Evolutionary conservation across 1,140 invertebrate genomes (phyloP).

Genomic region (Zeugodacus cucurbitae): DNA sequence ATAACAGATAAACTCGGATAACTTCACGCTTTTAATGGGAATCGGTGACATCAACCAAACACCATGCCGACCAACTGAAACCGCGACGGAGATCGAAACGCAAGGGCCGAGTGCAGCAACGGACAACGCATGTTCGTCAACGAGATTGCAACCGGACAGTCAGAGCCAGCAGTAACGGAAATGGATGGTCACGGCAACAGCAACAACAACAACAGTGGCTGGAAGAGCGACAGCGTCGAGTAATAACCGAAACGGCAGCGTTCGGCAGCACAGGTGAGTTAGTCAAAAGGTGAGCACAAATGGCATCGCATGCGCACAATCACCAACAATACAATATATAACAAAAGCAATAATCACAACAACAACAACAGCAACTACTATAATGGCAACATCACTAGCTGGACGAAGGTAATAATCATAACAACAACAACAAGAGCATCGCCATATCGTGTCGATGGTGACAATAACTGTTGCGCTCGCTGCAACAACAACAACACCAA

Average conservation of each 20-base stretch:
- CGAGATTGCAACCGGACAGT: not conserved
- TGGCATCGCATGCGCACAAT: slow-evolving; percentile 62
- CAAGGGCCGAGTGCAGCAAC: slow-evolving; percentile 32
- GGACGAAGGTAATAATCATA: not conserved
- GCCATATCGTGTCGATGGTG: not conserved
- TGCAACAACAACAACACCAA: not conserved
- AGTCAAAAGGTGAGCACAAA: slow-evolving; percentile 48
- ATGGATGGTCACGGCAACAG: not conserved
- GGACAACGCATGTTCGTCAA: not conserved
- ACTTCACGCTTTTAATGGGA: slow-evolving; percentile 66
- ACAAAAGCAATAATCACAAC: slow-evolving; percentile 20
- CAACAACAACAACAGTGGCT: not conserved
- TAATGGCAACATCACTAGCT: not conserved
- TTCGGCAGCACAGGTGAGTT: slow-evolving; percentile 42
- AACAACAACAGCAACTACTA: not conserved
- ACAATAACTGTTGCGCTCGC: not conserved
- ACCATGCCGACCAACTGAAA: not conserved
- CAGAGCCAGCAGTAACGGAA: not conserved
- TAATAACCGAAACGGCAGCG: not conserved
- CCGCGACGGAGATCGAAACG: not conserved
- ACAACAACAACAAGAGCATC: not conserved
- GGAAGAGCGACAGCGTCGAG: not conserved
- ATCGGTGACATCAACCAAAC: slow-evolving; percentile 42
- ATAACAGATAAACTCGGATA: slow-evolving; percentile 66
- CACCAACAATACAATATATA: slow-evolving; percentile 21